Evolutionary conservation across 2,797 vertebrate genomes (phyloP).

Genomic region (Crenuchus spilurus): DNA sequence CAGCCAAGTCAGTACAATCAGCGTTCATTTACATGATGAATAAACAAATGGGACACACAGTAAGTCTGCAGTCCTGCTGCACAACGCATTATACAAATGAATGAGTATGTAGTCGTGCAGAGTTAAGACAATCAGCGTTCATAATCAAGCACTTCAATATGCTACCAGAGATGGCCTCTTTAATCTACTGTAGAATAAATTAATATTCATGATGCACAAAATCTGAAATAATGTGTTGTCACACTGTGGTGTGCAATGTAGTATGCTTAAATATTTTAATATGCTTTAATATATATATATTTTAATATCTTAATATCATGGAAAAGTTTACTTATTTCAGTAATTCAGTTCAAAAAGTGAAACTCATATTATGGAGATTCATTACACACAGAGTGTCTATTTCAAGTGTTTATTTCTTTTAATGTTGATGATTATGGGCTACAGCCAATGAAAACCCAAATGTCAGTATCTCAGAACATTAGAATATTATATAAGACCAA

Average conservation of each 20-base stretch:
- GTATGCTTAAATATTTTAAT: no score
- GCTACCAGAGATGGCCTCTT: background rate
- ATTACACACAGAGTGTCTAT: no score
- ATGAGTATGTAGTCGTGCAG: background rate
- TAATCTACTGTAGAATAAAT: background rate
- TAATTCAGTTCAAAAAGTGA: no score
- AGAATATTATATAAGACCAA: no score
- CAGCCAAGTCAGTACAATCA: constrained; percentile 13
- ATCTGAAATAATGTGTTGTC: background rate
- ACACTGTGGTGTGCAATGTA: background rate
- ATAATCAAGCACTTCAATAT: constrained; percentile 7
- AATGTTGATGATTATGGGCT: no score
- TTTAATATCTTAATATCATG: no score
- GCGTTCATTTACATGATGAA: constrained; percentile 4
- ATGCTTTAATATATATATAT: no score
- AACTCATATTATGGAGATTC: no score
- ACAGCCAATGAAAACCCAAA: no score
- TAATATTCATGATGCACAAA: constrained; percentile 1
- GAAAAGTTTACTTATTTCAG: no score
- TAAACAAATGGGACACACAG: background rate
- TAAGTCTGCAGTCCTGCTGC: background rate
- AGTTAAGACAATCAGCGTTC: background rate
- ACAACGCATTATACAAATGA: background rate
- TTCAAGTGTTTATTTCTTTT: no score
- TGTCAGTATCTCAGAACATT: no score